These are phyloP conservation scores for Blera fallax DNA, from an alignment of 2,888 invertebrate genomes.

Conservation along the genomic window DNA sequence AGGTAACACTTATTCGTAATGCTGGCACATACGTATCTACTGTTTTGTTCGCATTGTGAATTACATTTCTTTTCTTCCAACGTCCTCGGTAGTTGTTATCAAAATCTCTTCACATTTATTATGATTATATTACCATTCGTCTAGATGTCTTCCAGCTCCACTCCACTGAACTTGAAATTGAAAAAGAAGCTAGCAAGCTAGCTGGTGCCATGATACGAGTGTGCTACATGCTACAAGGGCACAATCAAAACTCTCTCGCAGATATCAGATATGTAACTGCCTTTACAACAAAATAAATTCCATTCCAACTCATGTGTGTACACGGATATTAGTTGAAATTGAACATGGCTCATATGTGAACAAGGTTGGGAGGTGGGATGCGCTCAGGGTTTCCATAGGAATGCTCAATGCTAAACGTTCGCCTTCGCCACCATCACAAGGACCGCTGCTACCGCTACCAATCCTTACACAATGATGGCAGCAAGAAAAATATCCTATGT, in stretches of 20 bases:
- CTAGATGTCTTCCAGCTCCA: conserved; percentile 46
- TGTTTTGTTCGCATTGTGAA: neutral
- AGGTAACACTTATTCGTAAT: neutral
- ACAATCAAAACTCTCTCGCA: conserved; percentile 37
- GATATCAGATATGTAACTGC: conserved; percentile 52
- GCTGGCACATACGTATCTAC: neutral
- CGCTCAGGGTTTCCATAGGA: conserved; percentile 28
- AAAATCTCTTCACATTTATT: conserved; percentile 42
- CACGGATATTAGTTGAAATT: conserved; percentile 70
- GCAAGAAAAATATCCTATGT: neutral
- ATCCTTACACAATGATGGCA: neutral
- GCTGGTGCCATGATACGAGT: neutral
- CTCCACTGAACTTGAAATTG: conserved; percentile 58
- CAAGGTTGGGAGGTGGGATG: conserved; percentile 1
- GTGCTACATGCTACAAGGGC: conserved; percentile 4
- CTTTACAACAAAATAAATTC: conserved; percentile 68
- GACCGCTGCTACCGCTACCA: neutral
- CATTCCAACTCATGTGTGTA: conserved; percentile 69
- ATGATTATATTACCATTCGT: conserved; percentile 50
- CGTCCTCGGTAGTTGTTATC: conserved; percentile 20
- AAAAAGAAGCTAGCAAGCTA: conserved; percentile 30
- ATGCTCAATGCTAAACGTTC: conserved; percentile 46
- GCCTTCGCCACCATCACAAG: conserved; percentile 3
- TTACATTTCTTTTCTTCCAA: neutral
- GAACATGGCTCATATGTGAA: conserved; percentile 65